Evolutionary conservation across 2,888 invertebrate genomes (phyloP), one percentile per base, ranked within the genome.

Genomic region (Aphidoletes aphidimyza): DNA sequence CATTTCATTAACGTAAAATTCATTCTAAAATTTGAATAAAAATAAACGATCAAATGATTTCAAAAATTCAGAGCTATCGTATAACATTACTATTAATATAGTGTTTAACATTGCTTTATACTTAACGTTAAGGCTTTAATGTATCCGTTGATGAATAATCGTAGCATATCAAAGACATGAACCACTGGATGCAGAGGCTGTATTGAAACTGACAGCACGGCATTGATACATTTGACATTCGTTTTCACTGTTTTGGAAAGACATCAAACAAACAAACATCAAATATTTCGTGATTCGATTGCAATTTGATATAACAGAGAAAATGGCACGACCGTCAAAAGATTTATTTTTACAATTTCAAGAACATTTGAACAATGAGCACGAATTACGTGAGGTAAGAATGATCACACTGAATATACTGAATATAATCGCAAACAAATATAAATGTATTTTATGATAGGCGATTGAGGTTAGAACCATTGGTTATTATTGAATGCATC

Each of bases 321-420:
- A 45, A 26, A 83, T 83, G 83, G 45, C 81, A 22, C 36, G 42
- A 30, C 0, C 26, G 11, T 45, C 83, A 6, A 83, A 92, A 85
- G 90, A 92, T 85, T 92, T 94, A 87, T 96, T 97, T 88, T 91
- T 92, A 84, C 92, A 93, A 36, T 97, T 96, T 89, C 96, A 96
- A 88, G 93, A 94, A 86, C 92, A 93, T 88, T 91, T 97, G 45
- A 94, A 94, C 87, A 91, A 91, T 19, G 97, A 97, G 88, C 96
- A 96, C 89, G 94, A 95, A 88, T 88, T 93, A 59, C 92, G 96
- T 86, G 97, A 97, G 92, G 97, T 96, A 90, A 87, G 86, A 59
- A 78, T 83, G 5, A 22, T 39, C 3, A 22, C 1, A 22, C 8
- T 22, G n/a, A 83, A n/a, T 83, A 42, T 49, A 11, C 3, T 49